phyloP scores from a whole-genome alignment of 2,797 vertebrate species.

The Paguma larvata region DNA sequence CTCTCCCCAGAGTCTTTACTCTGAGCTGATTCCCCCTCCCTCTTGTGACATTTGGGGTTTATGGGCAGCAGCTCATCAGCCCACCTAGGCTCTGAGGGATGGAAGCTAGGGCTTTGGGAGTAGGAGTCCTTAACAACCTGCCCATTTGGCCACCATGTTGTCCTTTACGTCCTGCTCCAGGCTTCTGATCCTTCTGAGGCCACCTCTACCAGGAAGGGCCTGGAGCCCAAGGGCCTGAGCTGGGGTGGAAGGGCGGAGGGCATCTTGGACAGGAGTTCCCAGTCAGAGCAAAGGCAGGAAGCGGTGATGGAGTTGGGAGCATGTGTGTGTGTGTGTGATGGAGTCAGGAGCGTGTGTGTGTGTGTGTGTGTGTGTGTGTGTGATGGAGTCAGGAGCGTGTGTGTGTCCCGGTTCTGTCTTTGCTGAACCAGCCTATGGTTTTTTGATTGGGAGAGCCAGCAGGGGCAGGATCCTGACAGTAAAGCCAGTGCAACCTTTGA shows the following conservation, averaged over 20 bases:
- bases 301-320: not conserved
- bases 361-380: too few species aligned
- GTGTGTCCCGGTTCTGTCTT: not conserved
- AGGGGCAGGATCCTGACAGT: not conserved
- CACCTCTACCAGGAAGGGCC: not conserved
- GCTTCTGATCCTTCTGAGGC: conserved; percentile 12
- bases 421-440: not conserved
- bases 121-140: not conserved
- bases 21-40: not conserved
- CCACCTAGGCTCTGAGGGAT: not conserved
- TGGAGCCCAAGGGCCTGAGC: not conserved
- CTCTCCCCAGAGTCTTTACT: not conserved
- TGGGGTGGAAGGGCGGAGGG: not conserved
- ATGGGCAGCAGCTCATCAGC: not conserved
- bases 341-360: too few species aligned
- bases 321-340: too few species aligned
- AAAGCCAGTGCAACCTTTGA: not conserved
- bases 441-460: not conserved
- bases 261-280: not conserved
- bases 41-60: not conserved
- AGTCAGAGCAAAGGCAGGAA: not conserved
- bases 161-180: not conserved
- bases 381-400: not conserved
- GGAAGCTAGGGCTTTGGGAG: not conserved
- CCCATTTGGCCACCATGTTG: not conserved